Percentiles rank a stretch among this genome's conserved stretches.
These are phyloP conservation scores for Diceros bicornis DNA, from an alignment of 2,797 vertebrate species.

Conservation along the genomic window DNA sequence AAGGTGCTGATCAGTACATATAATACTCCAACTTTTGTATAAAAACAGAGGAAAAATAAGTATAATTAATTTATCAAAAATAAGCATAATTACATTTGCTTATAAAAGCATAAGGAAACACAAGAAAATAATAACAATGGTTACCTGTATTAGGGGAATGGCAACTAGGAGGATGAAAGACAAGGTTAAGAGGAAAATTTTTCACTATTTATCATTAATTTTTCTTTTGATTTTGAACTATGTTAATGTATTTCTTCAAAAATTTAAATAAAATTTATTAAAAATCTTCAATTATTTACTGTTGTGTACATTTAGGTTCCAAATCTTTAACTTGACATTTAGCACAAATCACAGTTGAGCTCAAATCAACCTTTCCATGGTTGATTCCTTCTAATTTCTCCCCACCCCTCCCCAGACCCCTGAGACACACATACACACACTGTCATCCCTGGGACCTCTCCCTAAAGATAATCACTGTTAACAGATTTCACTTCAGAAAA, in stretches of 20 bases:
- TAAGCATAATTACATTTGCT: background rate
- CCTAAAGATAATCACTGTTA: background rate
- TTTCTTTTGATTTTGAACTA: slow-evolving; percentile 14
- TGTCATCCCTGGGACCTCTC: background rate
- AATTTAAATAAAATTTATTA: background rate
- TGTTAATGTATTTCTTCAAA: background rate
- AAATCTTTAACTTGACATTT: background rate
- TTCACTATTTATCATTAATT: background rate
- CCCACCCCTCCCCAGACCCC: background rate
- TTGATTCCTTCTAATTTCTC: background rate
- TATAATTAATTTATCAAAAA: background rate
- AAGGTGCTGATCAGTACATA: background rate
- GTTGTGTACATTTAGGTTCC: background rate
- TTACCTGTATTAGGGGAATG: background rate
- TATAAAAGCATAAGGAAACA: slow-evolving; percentile 21
- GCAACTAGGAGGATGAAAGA: background rate
- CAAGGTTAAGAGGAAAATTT: background rate
- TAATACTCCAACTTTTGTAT: background rate
- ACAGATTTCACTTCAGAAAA: slow-evolving; percentile 16
- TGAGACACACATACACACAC: background rate
- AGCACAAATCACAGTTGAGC: slow-evolving; percentile 18
- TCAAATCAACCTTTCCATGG: background rate
- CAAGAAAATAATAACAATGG: background rate
- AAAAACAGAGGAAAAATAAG: background rate
- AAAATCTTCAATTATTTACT: background rate